phyloP scores from a whole-genome alignment of 2,113 vertebrate genomes.

The Progne subis region DNA sequence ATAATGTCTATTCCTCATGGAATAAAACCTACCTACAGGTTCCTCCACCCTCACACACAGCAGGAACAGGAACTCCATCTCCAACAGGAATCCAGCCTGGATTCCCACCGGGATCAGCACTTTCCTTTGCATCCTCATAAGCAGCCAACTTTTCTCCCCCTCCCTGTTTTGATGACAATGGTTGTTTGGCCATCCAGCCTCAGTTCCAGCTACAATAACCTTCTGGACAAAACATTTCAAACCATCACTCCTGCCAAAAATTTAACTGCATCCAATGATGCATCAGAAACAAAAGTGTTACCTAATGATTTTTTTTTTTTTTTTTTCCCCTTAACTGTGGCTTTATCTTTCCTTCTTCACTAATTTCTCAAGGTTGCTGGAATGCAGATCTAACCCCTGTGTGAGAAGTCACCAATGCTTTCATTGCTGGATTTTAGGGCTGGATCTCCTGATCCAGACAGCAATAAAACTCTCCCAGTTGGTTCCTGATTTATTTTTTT shows the following conservation, averaged over 20 bases:
- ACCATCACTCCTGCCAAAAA: constrained; percentile 26
- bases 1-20: accelerated
- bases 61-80: accelerated
- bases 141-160: background rate
- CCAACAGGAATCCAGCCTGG: background rate
- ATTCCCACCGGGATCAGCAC: background rate
- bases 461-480: background rate
- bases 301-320: background rate
- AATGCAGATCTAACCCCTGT: background rate
- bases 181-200: background rate
- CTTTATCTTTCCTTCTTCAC: background rate
- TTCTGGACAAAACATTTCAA: constrained; percentile 36
- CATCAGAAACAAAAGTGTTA: constrained; percentile 18
- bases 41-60: background rate
- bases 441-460: background rate
- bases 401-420: background rate
- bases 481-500: background rate
- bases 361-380: constrained; percentile 1
- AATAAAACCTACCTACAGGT: background rate
- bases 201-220: constrained; percentile 4
- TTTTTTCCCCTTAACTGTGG: background rate
- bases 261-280: constrained; percentile 50
- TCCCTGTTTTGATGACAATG: background rate
- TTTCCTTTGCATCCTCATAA: background rate
- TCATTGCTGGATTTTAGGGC: background rate